Percentiles rank a stretch among this genome's conserved stretches.
Conservation (phyloP, 1,140 invertebrate genomes). For the Caenorhabditis latens region DNA sequence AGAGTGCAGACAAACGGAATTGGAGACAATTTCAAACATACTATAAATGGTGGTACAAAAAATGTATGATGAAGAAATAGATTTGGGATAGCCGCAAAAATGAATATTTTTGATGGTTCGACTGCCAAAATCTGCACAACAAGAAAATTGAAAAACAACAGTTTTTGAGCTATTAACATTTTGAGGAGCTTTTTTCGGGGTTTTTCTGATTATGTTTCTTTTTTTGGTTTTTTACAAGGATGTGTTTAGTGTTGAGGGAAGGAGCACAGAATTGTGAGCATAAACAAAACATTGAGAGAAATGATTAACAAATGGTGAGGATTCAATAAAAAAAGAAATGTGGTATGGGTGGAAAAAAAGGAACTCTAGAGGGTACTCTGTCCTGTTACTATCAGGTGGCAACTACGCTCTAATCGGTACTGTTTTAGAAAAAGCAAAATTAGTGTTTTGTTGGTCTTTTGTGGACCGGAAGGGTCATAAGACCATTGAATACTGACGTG, state of each 20-base stretch:
- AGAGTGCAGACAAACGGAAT: not conserved
- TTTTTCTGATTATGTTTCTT: constrained; percentile 18
- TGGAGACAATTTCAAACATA: constrained; percentile 25
- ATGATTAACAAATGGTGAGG: constrained; percentile 3
- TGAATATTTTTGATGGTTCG: not conserved
- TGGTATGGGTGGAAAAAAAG: not conserved
- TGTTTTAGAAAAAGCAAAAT: not conserved
- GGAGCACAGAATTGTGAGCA: constrained; percentile 28
- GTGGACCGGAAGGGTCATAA: not conserved
- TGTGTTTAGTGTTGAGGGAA: not conserved
- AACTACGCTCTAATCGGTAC: constrained; percentile 54
- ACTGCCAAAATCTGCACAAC: not conserved
- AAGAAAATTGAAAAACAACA: constrained; percentile 40
- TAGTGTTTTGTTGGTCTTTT: not conserved
- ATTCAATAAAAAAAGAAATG: not conserved
- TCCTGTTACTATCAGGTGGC: constrained; percentile 45
- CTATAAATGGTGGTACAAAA: constrained; percentile 16
- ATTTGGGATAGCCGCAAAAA: constrained; percentile 6
- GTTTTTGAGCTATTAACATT: constrained; percentile 6
- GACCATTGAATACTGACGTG: not conserved
- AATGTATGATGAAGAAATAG: constrained; percentile 11
- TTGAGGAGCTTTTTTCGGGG: not conserved
- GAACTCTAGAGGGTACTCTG: not conserved
- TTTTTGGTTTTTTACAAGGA: constrained; percentile 35
- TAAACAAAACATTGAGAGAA: constrained; percentile 1